Percentiles rank a stretch among this genome's conserved stretches.
These are phyloP conservation scores for Oryzias javanicus DNA, from an alignment of 2,113 vertebrate genomes.

Conservation along the genomic window DNA sequence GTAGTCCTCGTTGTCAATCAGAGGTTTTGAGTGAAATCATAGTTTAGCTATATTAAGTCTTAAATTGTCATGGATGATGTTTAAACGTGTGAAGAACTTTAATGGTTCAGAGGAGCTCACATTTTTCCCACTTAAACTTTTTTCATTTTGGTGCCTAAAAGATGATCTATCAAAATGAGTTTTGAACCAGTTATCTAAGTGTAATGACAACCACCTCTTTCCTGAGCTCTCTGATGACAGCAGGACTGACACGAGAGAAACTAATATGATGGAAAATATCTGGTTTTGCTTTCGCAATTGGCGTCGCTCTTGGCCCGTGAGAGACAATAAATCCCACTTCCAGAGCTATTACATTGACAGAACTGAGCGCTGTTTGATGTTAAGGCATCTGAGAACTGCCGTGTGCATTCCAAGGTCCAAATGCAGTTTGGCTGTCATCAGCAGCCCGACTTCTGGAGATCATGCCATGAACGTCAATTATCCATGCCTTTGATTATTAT, in stretches of 20 bases:
- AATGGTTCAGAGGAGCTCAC: not conserved
- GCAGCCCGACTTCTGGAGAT: constrained; percentile 49
- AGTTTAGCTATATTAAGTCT: not conserved
- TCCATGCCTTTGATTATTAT: constrained; percentile 63
- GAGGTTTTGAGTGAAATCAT: not conserved
- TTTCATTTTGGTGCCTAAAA: not conserved
- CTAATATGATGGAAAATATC: constrained; percentile 64
- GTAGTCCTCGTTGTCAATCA: too few species aligned
- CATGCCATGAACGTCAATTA: constrained; percentile 60
- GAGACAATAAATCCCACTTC: constrained; percentile 71
- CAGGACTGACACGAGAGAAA: constrained; percentile 68
- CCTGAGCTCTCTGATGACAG: constrained; percentile 24
- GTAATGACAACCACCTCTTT: constrained; percentile 25
- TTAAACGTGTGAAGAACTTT: not conserved
- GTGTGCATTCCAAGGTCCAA: constrained; percentile 69
- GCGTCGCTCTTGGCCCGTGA: constrained; percentile 54
- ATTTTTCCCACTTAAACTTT: not conserved
- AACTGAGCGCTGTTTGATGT: constrained; percentile 71
- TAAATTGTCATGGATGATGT: too few species aligned
- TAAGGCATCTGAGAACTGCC: constrained; percentile 64
- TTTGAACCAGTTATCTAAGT: constrained; percentile 30
- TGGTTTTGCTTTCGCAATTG: constrained; percentile 70
- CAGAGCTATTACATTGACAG: constrained; percentile 68
- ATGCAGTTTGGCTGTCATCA: constrained; percentile 70
- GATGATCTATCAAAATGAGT: not conserved